Evolutionary conservation across 2,113 vertebrate genomes (phyloP), one percentile per base, ranked within the genome.

Genomic region (Rhegmatorhina hoffmannsi): DNA sequence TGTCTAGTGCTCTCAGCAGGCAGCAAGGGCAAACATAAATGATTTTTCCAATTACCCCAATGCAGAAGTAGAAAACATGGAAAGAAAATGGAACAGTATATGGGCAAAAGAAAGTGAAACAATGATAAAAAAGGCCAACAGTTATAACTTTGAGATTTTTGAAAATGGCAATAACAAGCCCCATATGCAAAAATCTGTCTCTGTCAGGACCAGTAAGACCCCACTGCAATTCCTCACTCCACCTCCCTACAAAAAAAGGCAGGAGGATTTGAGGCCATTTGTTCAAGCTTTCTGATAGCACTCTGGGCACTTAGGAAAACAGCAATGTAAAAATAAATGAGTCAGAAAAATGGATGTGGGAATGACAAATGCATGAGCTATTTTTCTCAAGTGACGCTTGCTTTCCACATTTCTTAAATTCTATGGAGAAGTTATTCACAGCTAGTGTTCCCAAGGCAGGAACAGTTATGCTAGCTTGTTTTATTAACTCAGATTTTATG

Each of bases 401-500:
- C 66, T 87, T 85, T 91, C 84, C 46, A 58, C 4, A 18, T 89
- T 69, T 90, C 63, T 95, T 59, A 81, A 62, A 70, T 74, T 91
- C 93, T 87, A 9, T 55, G 34, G 70, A 83, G 70, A 93, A 90
- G 43, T 88, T 94, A 91, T 36, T 93, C 82, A 97, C 44, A 69
- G 46, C 23, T 82, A 67, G 63, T 26, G 33, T n/a, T 92, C 88
- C 87, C 82, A 90, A 63, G 75, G 79, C 68, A 94, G 68, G 38
- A 93, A 84, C 33, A 49, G 29, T 74, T 89, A 67, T 44, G 38
- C n/a, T 62, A 69, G 16, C 24, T 70, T 92, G 64, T 67, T 92
- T 84, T 67, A 86, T 67, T 68, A 95, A 83, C 67, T 73, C 75
- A 43, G 0, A 80, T 76, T 70, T 89, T 89, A 89, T 75, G 56